Evolutionary conservation across 2,888 invertebrate species (phyloP), one percentile per base, ranked within the genome.

Genomic region (Mimumesa dahlbomi): DNA sequence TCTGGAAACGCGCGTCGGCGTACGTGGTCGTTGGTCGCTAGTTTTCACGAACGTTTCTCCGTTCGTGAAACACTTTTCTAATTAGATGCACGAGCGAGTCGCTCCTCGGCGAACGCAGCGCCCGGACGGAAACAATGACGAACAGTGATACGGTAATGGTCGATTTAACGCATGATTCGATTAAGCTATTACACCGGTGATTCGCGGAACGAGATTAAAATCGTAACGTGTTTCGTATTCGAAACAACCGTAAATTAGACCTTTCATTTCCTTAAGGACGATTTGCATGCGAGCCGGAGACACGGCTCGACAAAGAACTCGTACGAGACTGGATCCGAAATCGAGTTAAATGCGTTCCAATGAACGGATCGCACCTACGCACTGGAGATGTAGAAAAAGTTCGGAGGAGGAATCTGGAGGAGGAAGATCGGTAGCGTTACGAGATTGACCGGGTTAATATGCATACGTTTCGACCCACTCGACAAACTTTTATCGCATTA

Each of bases 401-500:
- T 52, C 50, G 49, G 34, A 19, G 46, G 49, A 18, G 19, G 19
- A 54, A 29, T 48, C 49, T 36, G 25, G 16, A 67, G 70, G 71
- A 77, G 75, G 78, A 79, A 79, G 81, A 85, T 85, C 85, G 78
- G 82, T 83, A 84, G 84, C 83, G 75, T 84, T 84, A 83, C 75
- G 80, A 80, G 83, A 85, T 84, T 85, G 85, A 85, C 83, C 84
- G 81, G 84, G 84, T 87, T 84, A 87, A 87, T 84, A 85, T 87
- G 83, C 88, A 86, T 87, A 85, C 83, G 83, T 85, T 87, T 85
- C 85, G 75, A 83, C 82, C 86, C 86, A 87, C 87, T 87, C 85
- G 85, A 84, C 81, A 73, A 82, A 81, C 84, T 83, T 85, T 88
- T 85, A 89, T 89, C 85, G 82, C 84, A 85, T 87, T 86, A 87